phyloP scores from a whole-genome alignment of 2,888 invertebrate genomes.

The Dyspetes luteomarginatus region DNA sequence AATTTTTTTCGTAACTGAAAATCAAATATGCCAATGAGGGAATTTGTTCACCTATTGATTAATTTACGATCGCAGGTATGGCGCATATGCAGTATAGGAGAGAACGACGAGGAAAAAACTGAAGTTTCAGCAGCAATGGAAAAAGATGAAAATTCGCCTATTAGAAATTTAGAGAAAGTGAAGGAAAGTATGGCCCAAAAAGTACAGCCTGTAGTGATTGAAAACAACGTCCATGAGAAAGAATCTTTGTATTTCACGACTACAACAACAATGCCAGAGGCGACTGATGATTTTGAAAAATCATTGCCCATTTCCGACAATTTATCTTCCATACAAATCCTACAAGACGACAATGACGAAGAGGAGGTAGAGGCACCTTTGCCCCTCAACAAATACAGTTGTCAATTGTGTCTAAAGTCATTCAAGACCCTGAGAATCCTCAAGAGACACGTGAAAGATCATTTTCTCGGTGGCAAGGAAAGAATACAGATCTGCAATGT shows the following conservation, averaged over 20 bases:
- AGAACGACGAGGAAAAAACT: background rate
- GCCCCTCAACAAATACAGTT: constrained; percentile 65
- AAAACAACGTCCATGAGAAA: constrained; percentile 9
- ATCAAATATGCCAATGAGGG: no score
- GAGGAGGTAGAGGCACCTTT: constrained; percentile 60
- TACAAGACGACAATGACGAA: constrained; percentile 14
- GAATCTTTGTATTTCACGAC: constrained; percentile 15
- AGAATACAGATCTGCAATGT: constrained; percentile 17
- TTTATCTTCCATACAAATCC: constrained; percentile 45
- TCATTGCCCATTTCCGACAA: constrained; percentile 47
- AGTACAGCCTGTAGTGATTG: background rate
- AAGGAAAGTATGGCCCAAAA: background rate
- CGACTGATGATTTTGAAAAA: constrained; percentile 11
- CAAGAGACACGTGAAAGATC: constrained; percentile 73
- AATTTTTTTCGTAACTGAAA: no score
- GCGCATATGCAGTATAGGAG: constrained; percentile 60
- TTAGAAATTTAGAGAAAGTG: background rate
- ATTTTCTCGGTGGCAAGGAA: constrained; percentile 68
- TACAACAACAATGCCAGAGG: background rate
- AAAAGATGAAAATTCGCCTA: background rate
- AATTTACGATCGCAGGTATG: constrained; percentile 45
- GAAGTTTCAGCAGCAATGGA: background rate
- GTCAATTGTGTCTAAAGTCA: constrained; percentile 73
- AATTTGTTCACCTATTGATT: background rate
- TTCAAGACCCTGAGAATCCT: constrained; percentile 71